These are phyloP conservation scores for Hybos culiciformis DNA, from an alignment of 2,888 invertebrate species.

Conservation along the genomic window DNA sequence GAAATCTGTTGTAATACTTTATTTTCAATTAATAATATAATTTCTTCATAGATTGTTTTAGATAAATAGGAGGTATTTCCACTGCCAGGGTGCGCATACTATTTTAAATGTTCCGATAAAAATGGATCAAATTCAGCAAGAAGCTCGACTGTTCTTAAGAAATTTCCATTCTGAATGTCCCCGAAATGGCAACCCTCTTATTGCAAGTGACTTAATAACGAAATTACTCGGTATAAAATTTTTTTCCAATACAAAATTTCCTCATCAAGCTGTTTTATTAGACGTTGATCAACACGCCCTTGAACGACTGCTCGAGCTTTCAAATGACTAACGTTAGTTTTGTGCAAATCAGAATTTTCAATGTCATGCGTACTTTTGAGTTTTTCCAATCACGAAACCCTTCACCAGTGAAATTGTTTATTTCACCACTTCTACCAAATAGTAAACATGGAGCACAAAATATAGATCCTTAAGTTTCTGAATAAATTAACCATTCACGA, in stretches of 20 bases:
- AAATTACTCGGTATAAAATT: not conserved
- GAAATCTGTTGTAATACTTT: not conserved
- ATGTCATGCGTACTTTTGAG: not conserved
- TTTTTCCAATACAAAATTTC: not conserved
- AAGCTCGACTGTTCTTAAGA: not conserved
- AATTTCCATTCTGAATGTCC: slow-evolving; percentile 1
- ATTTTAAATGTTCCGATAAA: slow-evolving; percentile 4
- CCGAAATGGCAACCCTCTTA: slow-evolving; percentile 8
- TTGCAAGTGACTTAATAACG: not conserved
- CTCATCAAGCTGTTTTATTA: not conserved
- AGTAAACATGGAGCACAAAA: not conserved
- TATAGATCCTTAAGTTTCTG: not conserved
- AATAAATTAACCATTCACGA: not conserved
- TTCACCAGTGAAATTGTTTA: not conserved
- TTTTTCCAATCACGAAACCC: not conserved
- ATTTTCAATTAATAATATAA: slow-evolving; percentile 1
- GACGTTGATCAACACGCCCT: not conserved
- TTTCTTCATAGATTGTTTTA: slow-evolving; percentile 4
- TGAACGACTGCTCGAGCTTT: not conserved
- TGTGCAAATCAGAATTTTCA: not conserved
- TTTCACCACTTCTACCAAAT: not conserved
- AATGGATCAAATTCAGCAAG: slow-evolving; percentile 3
- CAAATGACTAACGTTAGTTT: not conserved
- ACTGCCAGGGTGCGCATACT: slow-evolving; percentile 4
- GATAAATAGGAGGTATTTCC: slow-evolving; percentile 4